These are phyloP conservation scores for Elymnias hypermnestra DNA, from an alignment of 1,140 invertebrate genomes.

Conservation along the genomic window DNA sequence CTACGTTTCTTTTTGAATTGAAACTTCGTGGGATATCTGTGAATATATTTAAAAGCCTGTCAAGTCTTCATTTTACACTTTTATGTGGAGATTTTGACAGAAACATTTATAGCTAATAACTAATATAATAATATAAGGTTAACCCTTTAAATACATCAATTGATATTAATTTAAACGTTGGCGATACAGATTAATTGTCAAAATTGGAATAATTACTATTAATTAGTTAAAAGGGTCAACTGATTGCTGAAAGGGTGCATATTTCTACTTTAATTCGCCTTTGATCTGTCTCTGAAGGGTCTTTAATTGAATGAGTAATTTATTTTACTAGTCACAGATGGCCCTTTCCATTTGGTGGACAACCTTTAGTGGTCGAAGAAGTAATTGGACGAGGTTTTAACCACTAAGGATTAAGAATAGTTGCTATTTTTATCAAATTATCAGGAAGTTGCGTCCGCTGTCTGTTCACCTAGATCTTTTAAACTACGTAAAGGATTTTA, in stretches of 20 bases:
- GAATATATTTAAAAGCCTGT: no score
- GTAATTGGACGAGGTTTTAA: neutral
- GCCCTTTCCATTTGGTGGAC: neutral
- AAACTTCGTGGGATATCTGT: no score
- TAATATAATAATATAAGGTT: no score
- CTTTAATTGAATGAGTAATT: conserved; percentile 17
- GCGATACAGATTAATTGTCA: conserved; percentile 1
- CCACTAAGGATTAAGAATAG: neutral
- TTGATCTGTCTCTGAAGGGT: conserved; percentile 15
- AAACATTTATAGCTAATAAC: no score
- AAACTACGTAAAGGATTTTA: no score
- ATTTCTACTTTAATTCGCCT: conserved; percentile 13
- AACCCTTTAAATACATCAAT: no score
- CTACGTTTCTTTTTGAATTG: no score
- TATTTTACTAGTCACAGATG: conserved; percentile 7
- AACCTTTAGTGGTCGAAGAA: conserved; percentile 1
- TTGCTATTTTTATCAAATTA: no score
- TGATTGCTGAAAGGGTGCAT: conserved; percentile 12
- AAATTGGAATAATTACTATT: conserved; percentile 12
- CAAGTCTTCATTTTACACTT: no score
- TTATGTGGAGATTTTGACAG: no score
- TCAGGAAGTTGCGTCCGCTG: no score
- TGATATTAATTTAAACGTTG: neutral
- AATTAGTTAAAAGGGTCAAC: conserved; percentile 18
- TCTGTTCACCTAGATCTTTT: no score